These are phyloP conservation scores for Ceuthmochares aereus DNA, from an alignment of 2,113 vertebrate species.

Conservation along the genomic window DNA sequence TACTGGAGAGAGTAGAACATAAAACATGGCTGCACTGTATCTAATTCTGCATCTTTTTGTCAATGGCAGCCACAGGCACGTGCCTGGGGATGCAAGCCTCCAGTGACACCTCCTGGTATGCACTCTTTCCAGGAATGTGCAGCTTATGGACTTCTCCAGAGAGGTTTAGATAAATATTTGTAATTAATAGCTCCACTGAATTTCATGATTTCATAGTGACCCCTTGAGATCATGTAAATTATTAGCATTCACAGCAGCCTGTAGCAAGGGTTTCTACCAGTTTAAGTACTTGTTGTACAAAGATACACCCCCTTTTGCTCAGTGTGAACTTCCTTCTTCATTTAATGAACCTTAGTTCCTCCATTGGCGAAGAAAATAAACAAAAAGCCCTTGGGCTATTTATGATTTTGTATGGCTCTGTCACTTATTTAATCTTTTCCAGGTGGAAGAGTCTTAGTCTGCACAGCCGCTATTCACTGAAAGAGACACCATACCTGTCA, in stretches of 20 bases:
- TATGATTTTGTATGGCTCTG: not conserved
- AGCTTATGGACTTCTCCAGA: not conserved
- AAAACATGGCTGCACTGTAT: not conserved
- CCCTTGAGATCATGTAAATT: not conserved
- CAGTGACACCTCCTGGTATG: not conserved
- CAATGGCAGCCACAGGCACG: not conserved
- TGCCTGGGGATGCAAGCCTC: not conserved
- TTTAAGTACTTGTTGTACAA: not conserved
- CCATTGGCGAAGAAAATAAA: not conserved
- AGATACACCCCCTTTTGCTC: not conserved
- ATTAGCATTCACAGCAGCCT: not conserved
- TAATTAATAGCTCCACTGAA: not conserved
- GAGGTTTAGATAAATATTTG: not conserved
- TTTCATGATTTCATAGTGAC: not conserved
- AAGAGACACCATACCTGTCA: not conserved
- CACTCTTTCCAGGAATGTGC: not conserved
- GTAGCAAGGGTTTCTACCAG: not conserved
- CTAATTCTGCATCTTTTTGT: not conserved
- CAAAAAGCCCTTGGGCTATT: accelerated
- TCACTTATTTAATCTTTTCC: not conserved
- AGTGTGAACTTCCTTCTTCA: not conserved
- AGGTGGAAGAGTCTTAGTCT: not conserved
- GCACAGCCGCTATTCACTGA: not conserved
- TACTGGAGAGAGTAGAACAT: not conserved
- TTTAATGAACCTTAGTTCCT: not conserved